These are phyloP conservation scores for Cercocebus atys DNA, from an alignment of 2,113 vertebrate genomes.

Conservation along the genomic window DNA sequence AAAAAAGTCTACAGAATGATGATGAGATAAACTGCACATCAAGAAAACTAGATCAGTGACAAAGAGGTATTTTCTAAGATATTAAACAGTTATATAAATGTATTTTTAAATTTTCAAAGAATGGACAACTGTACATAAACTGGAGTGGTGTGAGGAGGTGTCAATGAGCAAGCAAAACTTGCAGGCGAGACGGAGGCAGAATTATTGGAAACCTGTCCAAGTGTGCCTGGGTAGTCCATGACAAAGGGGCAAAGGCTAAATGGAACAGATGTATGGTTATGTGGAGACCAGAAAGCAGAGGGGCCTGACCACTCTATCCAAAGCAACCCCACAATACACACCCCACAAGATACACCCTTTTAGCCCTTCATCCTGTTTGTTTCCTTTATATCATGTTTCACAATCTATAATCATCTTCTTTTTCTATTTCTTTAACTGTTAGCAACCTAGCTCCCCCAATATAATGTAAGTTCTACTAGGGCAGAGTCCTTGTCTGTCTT, in stretches of 20 bases:
- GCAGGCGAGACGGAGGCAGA: neutral
- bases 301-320: neutral
- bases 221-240: neutral
- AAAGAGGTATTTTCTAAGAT: neutral
- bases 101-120: neutral
- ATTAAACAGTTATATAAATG: neutral
- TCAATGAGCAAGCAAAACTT: neutral
- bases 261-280: neutral
- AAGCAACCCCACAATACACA: neutral
- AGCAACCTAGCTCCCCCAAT: neutral
- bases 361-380: neutral
- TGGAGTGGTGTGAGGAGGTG: neutral
- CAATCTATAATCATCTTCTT: neutral
- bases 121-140: neutral
- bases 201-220: neutral
- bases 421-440: neutral
- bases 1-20: neutral
- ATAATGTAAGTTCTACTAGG: neutral
- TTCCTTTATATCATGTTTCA: neutral
- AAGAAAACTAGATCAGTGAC: neutral
- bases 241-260: neutral
- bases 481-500: neutral
- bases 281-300: neutral
- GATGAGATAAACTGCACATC: neutral
- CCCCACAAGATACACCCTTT: neutral